Conservation (phyloP, 2,888 invertebrate species). For the Drosophila multiciliata region DNA sequence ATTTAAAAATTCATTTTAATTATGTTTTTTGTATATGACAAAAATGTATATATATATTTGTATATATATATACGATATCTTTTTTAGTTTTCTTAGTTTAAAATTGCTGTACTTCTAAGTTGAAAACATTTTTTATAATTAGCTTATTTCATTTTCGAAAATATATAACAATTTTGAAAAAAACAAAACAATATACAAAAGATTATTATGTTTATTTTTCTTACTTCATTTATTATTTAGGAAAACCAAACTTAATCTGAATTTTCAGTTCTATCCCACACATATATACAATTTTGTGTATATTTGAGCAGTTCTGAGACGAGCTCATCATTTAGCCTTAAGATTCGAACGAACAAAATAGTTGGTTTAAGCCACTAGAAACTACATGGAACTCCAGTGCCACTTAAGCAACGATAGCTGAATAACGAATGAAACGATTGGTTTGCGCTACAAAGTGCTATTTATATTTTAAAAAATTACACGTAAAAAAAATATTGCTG, state of each 20-base stretch:
- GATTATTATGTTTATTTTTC: conserved; percentile 15
- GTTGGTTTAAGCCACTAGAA: conserved; percentile 21
- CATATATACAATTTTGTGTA: background rate
- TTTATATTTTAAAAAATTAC: conserved; percentile 18
- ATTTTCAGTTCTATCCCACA: conserved; percentile 29
- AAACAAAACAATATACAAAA: conserved; percentile 44
- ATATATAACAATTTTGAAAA: conserved; percentile 74
- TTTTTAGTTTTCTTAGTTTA: conserved; percentile 46
- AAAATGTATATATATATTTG: conserved; percentile 22
- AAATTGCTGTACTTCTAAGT: conserved; percentile 59
- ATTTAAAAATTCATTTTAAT: conserved; percentile 42
- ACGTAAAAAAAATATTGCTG: conserved; percentile 30
- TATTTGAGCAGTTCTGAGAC: conserved; percentile 19
- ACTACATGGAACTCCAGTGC: conserved; percentile 69
- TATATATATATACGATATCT: conserved; percentile 9
- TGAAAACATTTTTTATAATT: conserved; percentile 70
- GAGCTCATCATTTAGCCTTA: conserved; percentile 49
- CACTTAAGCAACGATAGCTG: conserved; percentile 75
- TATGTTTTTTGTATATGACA: conserved; percentile 47
- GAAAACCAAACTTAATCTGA: background rate
- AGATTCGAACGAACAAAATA: conserved; percentile 46
- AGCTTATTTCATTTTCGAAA: conserved; percentile 70
- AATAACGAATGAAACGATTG: conserved; percentile 68
- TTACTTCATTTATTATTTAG: conserved; percentile 5
- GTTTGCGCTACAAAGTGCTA: conserved; percentile 53